phyloP scores from a whole-genome alignment of 2,888 invertebrate species.

The Furcula furcula region DNA sequence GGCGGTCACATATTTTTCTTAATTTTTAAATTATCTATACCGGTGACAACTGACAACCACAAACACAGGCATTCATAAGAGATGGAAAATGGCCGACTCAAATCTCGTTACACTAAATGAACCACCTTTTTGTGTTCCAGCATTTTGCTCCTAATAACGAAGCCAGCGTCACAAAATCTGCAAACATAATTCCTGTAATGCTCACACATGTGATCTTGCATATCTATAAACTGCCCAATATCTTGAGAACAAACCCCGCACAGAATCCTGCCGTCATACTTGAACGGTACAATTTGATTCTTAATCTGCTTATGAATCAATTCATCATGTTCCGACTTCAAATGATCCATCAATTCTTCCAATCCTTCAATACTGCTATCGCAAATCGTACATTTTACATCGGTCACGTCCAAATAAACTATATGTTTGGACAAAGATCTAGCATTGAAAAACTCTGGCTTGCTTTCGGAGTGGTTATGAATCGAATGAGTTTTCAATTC shows the following conservation, averaged over 20 bases:
- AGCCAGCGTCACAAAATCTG: slow-evolving; percentile 52
- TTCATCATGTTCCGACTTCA: slow-evolving; percentile 44
- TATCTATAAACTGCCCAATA: slow-evolving; percentile 36
- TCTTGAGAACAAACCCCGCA: slow-evolving; percentile 39
- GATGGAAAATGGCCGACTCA: no score
- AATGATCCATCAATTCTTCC: slow-evolving; percentile 50
- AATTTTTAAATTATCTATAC: no score
- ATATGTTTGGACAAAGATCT: slow-evolving; percentile 47
- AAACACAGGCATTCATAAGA: no score
- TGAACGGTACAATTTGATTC: slow-evolving; percentile 54
- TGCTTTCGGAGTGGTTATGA: slow-evolving; percentile 34
- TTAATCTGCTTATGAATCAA: slow-evolving; percentile 54
- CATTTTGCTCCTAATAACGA: slow-evolving; percentile 45
- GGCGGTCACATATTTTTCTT: no score
- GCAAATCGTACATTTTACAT: slow-evolving; percentile 49
- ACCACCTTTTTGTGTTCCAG: slow-evolving; percentile 48
- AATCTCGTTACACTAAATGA: slow-evolving; percentile 46
- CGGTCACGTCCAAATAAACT: slow-evolving; percentile 57
- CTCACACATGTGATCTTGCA: slow-evolving; percentile 60
- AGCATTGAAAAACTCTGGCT: slow-evolving; percentile 45
- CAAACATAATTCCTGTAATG: slow-evolving; percentile 65
- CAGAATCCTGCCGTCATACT: slow-evolving; percentile 30
- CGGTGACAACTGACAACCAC: no score
- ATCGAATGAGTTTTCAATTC: slow-evolving; percentile 51
- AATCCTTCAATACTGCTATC: slow-evolving; percentile 34